Evolutionary conservation across 2,797 vertebrate species (phyloP), one percentile per base, ranked within the genome.

Genomic region (Corythornis leucogaster): DNA sequence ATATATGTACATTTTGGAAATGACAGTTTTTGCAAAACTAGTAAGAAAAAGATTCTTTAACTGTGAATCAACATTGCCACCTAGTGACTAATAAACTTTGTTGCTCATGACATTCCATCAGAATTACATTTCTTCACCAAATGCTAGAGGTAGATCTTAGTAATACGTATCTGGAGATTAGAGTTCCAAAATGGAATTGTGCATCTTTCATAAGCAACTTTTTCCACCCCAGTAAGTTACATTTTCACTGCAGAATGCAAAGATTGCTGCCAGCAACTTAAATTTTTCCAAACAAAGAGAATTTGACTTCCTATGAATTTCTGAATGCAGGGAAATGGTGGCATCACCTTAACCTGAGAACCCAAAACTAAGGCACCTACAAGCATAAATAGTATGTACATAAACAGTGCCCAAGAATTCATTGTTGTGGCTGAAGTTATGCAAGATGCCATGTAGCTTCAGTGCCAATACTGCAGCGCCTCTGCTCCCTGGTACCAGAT

Each of bases 51-150:
- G 26, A 3, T 25, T 30, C 30, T 78, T 76, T 53, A 53, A 68
- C 1, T 26, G 0, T 17, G 80, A 93, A 94, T 40, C 84, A 71
- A 91, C 64, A 85, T 70, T 95, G 97, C 97, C 97, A 96, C 69
- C 98, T 97, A 96, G 96, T 48, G 98, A 93, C 31, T 2, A 15
- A 50, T 13, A 80, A 33, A 2, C 21, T 57, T 51, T 63, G 61
- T 48, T 1, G 11, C 64, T 55, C 18, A 8, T 11, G 8, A 53
- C 35, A 11, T 22, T 12, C 30, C 69, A 46, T 5, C 10, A 2
- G 58, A 68, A 46, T 2, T 2, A 1, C 26, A 2, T 12, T 40
- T 17, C 48, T n/a, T 42, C n/a, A 15, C 40, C 58, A 46, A 46
- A 8, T 22, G 22, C 17, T 19, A 62, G 66, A 35, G 33, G 24